A percentile compares a stretch with the other conserved stretches of the same genome.
Conservation (phyloP, 2,797 vertebrate genomes). For the Coilia nasus region DNA sequence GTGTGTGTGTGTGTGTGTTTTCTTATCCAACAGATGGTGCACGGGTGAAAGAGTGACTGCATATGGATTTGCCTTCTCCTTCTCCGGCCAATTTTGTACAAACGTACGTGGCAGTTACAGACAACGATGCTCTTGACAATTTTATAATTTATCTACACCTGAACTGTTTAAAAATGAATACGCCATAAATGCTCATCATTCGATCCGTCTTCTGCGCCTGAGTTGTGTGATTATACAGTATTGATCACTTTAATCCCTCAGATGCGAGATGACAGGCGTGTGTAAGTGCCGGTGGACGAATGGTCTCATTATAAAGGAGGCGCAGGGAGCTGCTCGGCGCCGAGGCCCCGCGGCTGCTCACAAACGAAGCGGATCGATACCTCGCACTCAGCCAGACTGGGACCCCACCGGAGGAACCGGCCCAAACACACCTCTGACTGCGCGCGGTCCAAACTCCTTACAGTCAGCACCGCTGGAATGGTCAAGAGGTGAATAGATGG, state of each 20-base stretch:
- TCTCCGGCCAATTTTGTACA: neutral
- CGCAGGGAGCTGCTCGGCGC: neutral
- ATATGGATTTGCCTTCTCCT: neutral
- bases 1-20: slow-evolving; percentile 7
- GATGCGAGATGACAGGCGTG: slow-evolving; percentile 14
- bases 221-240: slow-evolving; percentile 21
- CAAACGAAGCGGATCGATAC: slow-evolving; percentile 15
- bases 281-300: slow-evolving; percentile 17
- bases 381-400: neutral
- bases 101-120: neutral
- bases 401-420: neutral
- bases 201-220: neutral
- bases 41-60: slow-evolving; percentile 18
- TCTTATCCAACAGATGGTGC: slow-evolving; percentile 22
- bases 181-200: slow-evolving; percentile 13
- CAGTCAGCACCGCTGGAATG: neutral
- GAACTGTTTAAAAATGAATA: slow-evolving; percentile 11
- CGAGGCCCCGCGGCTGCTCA: neutral
- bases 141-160: slow-evolving; percentile 12
- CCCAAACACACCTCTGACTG: slow-evolving; percentile 2
- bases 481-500: slow-evolving; percentile 19
- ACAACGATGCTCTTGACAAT: neutral
- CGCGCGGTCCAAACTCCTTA: neutral
- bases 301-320: neutral
- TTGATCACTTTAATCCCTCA: slow-evolving; percentile 19